A percentile compares a stretch with the other conserved stretches of the same genome.
Conservation (phyloP, 2,888 invertebrate species). For the Meiosimyza decipiens region DNA sequence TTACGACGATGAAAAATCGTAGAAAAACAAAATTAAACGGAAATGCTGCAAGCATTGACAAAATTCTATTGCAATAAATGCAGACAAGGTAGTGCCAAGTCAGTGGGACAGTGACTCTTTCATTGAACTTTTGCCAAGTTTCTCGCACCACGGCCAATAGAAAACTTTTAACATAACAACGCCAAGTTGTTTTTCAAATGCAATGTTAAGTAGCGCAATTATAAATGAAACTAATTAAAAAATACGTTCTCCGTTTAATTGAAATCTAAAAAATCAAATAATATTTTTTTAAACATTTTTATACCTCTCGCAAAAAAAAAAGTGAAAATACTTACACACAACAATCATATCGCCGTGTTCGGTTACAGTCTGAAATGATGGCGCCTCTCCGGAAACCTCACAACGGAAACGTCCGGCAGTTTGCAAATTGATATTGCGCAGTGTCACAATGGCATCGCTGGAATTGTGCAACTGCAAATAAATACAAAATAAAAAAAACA, state of each 20-base stretch:
- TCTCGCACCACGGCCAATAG: neutral
- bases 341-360: constrained; percentile 76
- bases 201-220: neutral
- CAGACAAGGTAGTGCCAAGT: neutral
- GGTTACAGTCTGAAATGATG: constrained; percentile 76
- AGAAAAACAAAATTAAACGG: neutral
- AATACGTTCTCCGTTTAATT: neutral
- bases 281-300: neutral
- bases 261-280: neutral
- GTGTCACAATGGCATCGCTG: constrained; percentile 74
- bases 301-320: neutral
- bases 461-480: constrained; percentile 75
- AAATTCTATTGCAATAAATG: neutral
- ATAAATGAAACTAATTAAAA: neutral
- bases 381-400: constrained; percentile 78
- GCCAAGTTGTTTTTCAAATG: neutral
- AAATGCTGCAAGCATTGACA: constrained; percentile 8
- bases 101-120: neutral
- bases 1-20: neutral
- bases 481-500: neutral
- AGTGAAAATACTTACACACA: constrained; percentile 71
- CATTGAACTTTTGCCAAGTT: neutral
- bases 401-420: constrained; percentile 76
- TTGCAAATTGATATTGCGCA: constrained; percentile 74
- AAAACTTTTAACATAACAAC: neutral